A percentile compares a stretch with the other conserved stretches of the same genome.
Conservation (phyloP, 2,113 vertebrate genomes). For the Thinocorus orbignyianus region DNA sequence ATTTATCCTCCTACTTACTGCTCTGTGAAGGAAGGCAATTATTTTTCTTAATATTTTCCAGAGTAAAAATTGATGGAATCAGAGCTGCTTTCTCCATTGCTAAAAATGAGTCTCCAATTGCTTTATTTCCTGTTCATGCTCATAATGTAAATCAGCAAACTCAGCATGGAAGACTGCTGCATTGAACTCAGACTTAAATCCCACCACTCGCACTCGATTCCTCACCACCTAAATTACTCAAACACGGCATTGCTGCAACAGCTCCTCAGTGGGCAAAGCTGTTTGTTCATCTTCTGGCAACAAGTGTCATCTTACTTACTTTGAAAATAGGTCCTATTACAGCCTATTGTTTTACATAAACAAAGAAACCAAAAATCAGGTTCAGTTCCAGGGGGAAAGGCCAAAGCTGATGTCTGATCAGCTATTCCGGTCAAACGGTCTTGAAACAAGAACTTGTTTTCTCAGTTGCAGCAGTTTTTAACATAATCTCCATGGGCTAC, state of each 20-base stretch:
- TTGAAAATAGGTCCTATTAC: slow-evolving; percentile 46
- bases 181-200: slow-evolving; percentile 8
- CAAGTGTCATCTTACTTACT: neutral
- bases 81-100: neutral
- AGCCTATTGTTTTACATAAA: slow-evolving; percentile 24
- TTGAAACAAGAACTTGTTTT: slow-evolving; percentile 49
- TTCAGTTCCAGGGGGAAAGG: neutral
- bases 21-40: neutral
- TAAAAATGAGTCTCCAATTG: neutral
- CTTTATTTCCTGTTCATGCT: neutral
- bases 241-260: neutral
- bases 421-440: neutral
- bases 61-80: neutral
- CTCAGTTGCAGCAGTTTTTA: slow-evolving; percentile 44
- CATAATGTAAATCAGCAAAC: neutral
- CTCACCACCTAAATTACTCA: neutral
- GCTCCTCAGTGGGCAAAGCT: neutral
- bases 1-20: neutral
- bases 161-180: neutral
- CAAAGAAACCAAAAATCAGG: neutral
- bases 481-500: neutral
- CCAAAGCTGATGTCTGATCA: neutral
- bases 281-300: slow-evolving; percentile 47
- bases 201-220: neutral
- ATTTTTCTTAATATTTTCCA: neutral